These are phyloP conservation scores for Leptopilina drosophilae DNA, from an alignment of 2,888 invertebrate species.

Conservation along the genomic window DNA sequence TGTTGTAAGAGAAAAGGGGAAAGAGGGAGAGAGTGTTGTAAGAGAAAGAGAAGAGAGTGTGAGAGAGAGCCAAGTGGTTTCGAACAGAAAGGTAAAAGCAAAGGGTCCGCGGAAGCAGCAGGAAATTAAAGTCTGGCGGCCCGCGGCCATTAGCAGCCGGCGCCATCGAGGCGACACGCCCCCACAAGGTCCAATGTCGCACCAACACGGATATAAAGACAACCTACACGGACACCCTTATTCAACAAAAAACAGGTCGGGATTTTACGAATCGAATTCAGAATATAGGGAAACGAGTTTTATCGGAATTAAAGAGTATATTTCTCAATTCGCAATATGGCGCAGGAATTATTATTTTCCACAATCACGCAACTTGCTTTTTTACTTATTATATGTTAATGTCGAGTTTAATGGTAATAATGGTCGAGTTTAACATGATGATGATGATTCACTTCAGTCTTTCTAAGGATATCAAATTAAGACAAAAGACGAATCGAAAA, in stretches of 20 bases:
- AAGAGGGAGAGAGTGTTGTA: no score
- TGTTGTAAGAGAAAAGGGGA: no score
- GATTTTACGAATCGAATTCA: conserved; percentile 39
- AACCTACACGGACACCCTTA: conserved; percentile 57
- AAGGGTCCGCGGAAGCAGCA: conserved; percentile 77
- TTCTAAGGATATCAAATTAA: no score
- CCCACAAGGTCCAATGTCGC: conserved; percentile 72
- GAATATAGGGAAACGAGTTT: neutral
- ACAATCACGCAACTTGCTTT: no score
- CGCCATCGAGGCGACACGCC: conserved; percentile 77
- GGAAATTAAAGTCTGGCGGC: conserved; percentile 78
- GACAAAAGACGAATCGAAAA: no score
- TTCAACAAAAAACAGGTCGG: conserved; percentile 56
- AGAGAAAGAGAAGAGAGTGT: conserved; percentile 23
- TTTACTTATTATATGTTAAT: no score
- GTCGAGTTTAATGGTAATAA: no score
- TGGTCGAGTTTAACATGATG: no score
- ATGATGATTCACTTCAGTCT: no score
- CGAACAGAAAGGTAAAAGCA: conserved; percentile 73
- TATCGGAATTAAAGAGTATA: neutral
- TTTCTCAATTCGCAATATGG: conserved; percentile 8
- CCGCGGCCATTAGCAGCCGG: conserved; percentile 77
- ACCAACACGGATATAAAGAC: conserved; percentile 67
- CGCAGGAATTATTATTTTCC: no score
- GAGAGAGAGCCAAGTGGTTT: conserved; percentile 62